Evolutionary conservation across 2,888 invertebrate genomes (phyloP).

Genomic region (Trypoxylon attenuatum): DNA sequence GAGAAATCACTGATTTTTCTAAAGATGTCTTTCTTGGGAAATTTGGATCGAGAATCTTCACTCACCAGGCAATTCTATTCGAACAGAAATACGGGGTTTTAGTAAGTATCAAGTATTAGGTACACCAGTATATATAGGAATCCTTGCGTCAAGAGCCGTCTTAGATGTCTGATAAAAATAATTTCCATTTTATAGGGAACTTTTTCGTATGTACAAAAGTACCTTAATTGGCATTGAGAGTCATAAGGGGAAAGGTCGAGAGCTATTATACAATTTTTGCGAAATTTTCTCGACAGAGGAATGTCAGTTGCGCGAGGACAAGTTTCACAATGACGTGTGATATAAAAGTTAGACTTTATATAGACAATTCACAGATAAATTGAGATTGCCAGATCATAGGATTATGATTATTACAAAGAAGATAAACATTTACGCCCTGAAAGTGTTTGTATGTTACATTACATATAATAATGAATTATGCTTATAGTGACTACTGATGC

Average conservation of each 20-base stretch:
- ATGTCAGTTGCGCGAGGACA: conserved; percentile 30
- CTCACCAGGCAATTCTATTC: no score
- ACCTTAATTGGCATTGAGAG: conserved; percentile 49
- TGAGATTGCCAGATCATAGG: not conserved
- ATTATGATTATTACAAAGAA: conserved; percentile 5
- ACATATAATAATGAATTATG: conserved; percentile 3
- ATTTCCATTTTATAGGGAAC: conserved; percentile 30
- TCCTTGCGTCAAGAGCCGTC: conserved; percentile 35
- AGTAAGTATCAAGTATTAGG: no score
- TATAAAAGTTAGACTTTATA: conserved; percentile 38
- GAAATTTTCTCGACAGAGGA: conserved; percentile 7
- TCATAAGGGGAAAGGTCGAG: no score
- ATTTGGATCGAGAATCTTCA: no score
- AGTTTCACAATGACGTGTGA: conserved; percentile 32
- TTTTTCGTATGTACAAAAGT: conserved; percentile 48
- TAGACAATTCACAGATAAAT: conserved; percentile 1
- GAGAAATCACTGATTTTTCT: no score
- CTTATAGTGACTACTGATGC: conserved; percentile 15
- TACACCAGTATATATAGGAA: conserved; percentile 51
- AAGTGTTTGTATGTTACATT: conserved; percentile 1
- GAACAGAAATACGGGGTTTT: conserved; percentile 6
- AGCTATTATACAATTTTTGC: conserved; percentile 12
- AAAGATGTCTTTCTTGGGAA: no score
- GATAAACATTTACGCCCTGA: conserved; percentile 3
- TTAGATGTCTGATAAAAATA: conserved; percentile 39